These are phyloP conservation scores for Lepidotrigona ventralis DNA, from an alignment of 1,140 invertebrate species.

Conservation along the genomic window DNA sequence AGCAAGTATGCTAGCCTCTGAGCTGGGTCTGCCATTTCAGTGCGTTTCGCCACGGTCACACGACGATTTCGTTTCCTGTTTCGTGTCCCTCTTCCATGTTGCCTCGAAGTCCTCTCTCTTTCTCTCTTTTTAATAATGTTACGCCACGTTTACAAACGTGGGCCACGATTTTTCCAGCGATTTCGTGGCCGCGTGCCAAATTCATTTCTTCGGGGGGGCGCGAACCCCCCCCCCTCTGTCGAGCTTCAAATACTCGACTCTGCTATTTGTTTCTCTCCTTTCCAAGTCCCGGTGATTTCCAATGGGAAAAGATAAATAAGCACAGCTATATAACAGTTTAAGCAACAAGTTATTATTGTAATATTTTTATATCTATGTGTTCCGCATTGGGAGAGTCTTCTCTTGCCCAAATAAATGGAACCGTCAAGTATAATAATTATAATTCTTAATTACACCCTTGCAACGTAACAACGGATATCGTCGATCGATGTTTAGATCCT, in stretches of 20 bases:
- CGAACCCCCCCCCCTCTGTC: conserved; percentile 22
- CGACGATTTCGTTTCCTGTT: conserved; percentile 52
- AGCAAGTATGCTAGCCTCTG: not conserved
- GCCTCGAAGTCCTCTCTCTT: conserved; percentile 24
- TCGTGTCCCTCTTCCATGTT: conserved; percentile 10
- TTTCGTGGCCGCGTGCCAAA: conserved; percentile 14
- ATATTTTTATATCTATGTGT: too few relatives aligned
- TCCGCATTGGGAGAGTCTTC: too few relatives aligned
- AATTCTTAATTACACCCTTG: too few relatives aligned
- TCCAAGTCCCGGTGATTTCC: not conserved
- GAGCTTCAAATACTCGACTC: not conserved
- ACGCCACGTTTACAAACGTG: conserved; percentile 23
- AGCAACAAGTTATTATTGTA: too few relatives aligned
- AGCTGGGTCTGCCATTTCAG: conserved; percentile 19
- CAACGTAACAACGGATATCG: too few relatives aligned
- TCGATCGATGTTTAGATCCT: not conserved
- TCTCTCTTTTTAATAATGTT: conserved; percentile 53
- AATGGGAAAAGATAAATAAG: too few relatives aligned
- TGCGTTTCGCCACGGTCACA: conserved; percentile 23
- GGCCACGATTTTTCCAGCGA: not conserved
- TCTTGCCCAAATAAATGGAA: too few relatives aligned
- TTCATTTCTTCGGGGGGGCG: conserved; percentile 13
- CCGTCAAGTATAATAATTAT: too few relatives aligned
- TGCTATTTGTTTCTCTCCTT: not conserved
- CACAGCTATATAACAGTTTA: too few relatives aligned